These are phyloP conservation scores for Cheilosia pagana DNA, from an alignment of 2,888 invertebrate genomes.

Conservation along the genomic window DNA sequence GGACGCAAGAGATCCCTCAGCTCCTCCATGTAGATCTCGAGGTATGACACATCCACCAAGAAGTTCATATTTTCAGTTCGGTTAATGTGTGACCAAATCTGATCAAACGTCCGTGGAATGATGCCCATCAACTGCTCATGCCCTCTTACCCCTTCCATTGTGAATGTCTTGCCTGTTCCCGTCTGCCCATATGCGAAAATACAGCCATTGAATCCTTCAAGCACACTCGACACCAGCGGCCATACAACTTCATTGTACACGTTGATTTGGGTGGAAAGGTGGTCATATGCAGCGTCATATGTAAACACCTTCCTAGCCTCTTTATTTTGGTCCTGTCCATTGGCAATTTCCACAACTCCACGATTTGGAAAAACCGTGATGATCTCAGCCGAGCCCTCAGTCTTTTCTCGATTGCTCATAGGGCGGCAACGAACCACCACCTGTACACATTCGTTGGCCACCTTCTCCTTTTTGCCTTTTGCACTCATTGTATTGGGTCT, in stretches of 20 bases:
- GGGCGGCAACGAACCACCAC: slow-evolving; percentile 99
- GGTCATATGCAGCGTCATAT: slow-evolving; percentile 98
- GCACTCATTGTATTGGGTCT: slow-evolving; percentile 79
- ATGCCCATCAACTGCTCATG: slow-evolving; percentile 90
- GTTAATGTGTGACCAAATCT: slow-evolving; percentile 97
- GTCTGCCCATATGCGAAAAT: slow-evolving; percentile 99
- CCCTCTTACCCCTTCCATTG: slow-evolving; percentile 88
- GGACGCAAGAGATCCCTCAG: slow-evolving; percentile 90
- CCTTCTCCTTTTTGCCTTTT: slow-evolving; percentile 79
- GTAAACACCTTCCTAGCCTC: slow-evolving; percentile 96
- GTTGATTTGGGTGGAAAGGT: slow-evolving; percentile 93
- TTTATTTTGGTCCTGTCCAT: slow-evolving; percentile 87
- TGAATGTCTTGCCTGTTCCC: slow-evolving; percentile 93
- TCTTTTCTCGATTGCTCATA: slow-evolving; percentile 93
- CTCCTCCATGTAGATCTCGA: slow-evolving; percentile 98
- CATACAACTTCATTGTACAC: slow-evolving; percentile 98
- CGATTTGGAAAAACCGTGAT: slow-evolving; percentile 93
- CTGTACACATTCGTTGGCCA: slow-evolving; percentile 93
- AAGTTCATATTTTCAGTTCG: slow-evolving; percentile 97
- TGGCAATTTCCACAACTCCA: slow-evolving; percentile 95
- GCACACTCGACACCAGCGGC: slow-evolving; percentile 96
- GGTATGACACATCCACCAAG: slow-evolving; percentile 97
- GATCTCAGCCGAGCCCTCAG: slow-evolving; percentile 84
- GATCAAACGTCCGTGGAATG: slow-evolving; percentile 98
- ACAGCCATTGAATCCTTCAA: slow-evolving; percentile 99